These are phyloP conservation scores for Apamea anceps DNA, from an alignment of 2,888 invertebrate species.

Conservation along the genomic window DNA sequence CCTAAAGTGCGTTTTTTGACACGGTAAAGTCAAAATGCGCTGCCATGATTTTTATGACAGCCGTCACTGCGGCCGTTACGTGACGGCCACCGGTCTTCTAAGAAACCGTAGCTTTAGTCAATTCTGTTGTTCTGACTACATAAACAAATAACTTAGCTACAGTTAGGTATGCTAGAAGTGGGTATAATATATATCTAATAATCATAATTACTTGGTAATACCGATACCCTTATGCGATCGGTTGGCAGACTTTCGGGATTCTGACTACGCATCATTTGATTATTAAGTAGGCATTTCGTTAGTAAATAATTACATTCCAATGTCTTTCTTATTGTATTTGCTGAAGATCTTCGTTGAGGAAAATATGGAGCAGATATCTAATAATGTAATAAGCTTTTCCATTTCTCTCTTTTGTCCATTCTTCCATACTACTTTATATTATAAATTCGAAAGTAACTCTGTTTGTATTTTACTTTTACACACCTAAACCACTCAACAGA, in stretches of 20 bases:
- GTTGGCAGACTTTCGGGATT: constrained; percentile 5
- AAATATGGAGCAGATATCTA: neutral
- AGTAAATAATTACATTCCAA: neutral
- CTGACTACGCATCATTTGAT: neutral
- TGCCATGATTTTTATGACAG: neutral
- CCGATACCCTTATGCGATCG: neutral
- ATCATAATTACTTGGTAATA: neutral
- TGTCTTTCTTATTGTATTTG: neutral
- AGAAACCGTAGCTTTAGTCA: neutral
- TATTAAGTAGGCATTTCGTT: neutral
- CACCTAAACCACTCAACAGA: too few relatives aligned
- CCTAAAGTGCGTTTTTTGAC: neutral
- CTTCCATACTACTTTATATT: too few relatives aligned
- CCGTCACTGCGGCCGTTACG: neutral
- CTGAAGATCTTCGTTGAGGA: neutral
- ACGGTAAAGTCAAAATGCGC: neutral
- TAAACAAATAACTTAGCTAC: neutral
- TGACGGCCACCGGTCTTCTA: neutral
- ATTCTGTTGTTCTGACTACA: neutral
- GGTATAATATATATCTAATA: too few relatives aligned
- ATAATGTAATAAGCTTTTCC: neutral
- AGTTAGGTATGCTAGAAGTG: neutral
- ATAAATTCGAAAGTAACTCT: too few relatives aligned
- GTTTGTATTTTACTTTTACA: too few relatives aligned
- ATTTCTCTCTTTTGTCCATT: neutral